Percentiles rank a stretch among this genome's conserved stretches.
Conservation (phyloP, 1,140 invertebrate genomes). For the Polyergus mexicanus region DNA sequence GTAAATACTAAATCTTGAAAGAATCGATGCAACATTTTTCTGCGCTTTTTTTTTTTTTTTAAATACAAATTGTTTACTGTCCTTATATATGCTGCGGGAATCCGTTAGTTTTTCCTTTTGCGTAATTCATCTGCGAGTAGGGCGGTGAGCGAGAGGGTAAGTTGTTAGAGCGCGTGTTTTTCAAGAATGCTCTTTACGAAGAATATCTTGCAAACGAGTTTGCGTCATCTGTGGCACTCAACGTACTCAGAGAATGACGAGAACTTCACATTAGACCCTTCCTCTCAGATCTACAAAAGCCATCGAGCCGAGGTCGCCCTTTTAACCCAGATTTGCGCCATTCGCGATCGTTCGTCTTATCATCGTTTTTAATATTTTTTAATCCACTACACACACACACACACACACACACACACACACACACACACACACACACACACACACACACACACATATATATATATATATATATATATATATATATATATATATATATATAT, state of each 20-base stretch:
- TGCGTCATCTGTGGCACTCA: slow-evolving; percentile 50
- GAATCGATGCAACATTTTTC: neutral
- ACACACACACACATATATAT: too few species aligned
- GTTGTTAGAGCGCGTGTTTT: slow-evolving; percentile 39
- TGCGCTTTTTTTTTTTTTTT: neutral
- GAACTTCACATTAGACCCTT: slow-evolving; percentile 67
- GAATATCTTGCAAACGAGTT: slow-evolving; percentile 62
- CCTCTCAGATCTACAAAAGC: slow-evolving; percentile 68
- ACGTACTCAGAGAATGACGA: slow-evolving; percentile 33
- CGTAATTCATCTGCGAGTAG: slow-evolving; percentile 24
- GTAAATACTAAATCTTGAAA: neutral
- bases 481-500: neutral
- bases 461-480: too few species aligned
- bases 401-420: too few species aligned
- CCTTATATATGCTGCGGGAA: neutral
- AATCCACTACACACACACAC: neutral
- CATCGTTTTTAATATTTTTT: slow-evolving; percentile 21
- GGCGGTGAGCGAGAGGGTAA: neutral
- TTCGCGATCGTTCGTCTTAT: slow-evolving; percentile 18
- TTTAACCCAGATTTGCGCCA: slow-evolving; percentile 71
- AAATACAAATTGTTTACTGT: slow-evolving; percentile 15
- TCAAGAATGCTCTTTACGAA: slow-evolving; percentile 55
- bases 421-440: too few species aligned
- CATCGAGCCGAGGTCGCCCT: slow-evolving; percentile 70
- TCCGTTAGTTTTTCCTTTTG: slow-evolving; percentile 9